Evolutionary conservation across 2,797 vertebrate species (phyloP).

Genomic region (Anas capensis): DNA sequence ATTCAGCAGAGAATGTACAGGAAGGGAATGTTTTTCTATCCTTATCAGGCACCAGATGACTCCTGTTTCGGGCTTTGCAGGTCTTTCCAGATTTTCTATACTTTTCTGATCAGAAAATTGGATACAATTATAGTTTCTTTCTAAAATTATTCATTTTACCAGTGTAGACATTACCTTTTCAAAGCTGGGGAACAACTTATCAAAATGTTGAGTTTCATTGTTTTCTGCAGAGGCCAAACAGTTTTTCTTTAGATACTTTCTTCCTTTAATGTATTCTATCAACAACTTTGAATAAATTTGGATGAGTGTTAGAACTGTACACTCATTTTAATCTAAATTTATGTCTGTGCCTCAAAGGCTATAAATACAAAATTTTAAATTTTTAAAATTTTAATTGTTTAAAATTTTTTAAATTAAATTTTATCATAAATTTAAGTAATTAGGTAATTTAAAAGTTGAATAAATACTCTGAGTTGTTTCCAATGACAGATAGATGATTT

Average conservation of each 20-base stretch:
- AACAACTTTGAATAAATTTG: not conserved
- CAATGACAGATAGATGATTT: constrained; percentile 14
- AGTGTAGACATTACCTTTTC: not conserved
- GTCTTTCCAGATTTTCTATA: not conserved
- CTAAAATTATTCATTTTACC: not conserved
- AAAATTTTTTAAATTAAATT: not conserved
- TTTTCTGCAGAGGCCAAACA: not conserved
- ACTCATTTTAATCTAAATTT: not conserved
- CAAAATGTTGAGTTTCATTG: not conserved
- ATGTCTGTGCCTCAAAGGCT: not conserved
- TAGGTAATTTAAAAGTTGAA: constrained; percentile 31
- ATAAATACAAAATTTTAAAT: not conserved
- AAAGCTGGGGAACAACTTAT: not conserved
- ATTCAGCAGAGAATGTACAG: not conserved
- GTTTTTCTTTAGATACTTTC: not conserved
- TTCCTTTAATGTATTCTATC: not conserved
- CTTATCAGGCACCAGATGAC: not conserved
- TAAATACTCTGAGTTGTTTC: not conserved
- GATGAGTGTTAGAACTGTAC: not conserved
- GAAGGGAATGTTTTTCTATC: not conserved
- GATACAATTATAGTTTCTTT: not conserved
- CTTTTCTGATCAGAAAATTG: not conserved
- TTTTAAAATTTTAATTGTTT: no score
- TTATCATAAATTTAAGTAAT: constrained; percentile 18
- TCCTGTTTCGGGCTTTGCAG: not conserved